Evolutionary conservation across 2,888 invertebrate genomes (phyloP).

Genomic region (Troides helena): DNA sequence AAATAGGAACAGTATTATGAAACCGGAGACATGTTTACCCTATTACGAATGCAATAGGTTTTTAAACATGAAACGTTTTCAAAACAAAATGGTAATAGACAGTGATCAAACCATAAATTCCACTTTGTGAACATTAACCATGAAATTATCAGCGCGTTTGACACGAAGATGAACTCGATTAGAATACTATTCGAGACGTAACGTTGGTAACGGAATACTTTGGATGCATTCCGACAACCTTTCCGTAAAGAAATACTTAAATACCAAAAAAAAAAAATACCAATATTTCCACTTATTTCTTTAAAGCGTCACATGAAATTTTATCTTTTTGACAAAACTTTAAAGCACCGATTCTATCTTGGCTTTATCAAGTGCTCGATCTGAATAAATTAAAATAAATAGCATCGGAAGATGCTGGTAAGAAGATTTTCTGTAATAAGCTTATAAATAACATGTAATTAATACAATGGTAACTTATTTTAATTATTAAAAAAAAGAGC

Average conservation of each 20-base stretch:
- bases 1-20: not conserved
- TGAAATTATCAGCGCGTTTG: slow-evolving; percentile 23
- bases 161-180: slow-evolving; percentile 11
- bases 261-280: slow-evolving; percentile 1
- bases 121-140: slow-evolving; percentile 3
- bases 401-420: slow-evolving; percentile 41
- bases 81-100: not conserved
- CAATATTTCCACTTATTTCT: slow-evolving; percentile 9
- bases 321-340: slow-evolving; percentile 23
- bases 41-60: not conserved
- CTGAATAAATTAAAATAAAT: slow-evolving; percentile 28
- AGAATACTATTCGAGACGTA: slow-evolving; percentile 7
- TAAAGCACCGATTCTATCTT: slow-evolving; percentile 20
- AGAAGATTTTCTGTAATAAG: not conserved
- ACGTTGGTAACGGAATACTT: slow-evolving; percentile 12
- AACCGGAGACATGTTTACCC: not conserved
- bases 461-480: not conserved
- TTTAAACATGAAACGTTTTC: not conserved
- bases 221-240: slow-evolving; percentile 8
- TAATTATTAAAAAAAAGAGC: not conserved
- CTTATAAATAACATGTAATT: not conserved
- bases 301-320: slow-evolving; percentile 19
- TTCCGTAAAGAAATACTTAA: not conserved
- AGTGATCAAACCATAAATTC: slow-evolving; percentile 7
- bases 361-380: slow-evolving; percentile 17